Evolutionary conservation across 2,888 invertebrate genomes (phyloP).

Genomic region (Pasiphila rectangulata): DNA sequence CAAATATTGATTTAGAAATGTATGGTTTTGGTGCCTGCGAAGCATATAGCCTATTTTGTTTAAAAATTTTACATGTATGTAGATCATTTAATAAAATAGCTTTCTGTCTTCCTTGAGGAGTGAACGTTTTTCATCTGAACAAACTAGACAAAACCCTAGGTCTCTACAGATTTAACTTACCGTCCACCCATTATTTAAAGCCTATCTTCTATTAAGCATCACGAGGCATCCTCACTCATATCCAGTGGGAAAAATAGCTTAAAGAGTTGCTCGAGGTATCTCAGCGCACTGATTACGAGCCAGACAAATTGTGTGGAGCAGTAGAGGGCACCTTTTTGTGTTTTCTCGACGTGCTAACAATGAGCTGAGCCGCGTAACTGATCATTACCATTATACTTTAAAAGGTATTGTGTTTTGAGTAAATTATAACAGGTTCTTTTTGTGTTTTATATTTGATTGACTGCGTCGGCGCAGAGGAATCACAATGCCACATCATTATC

Average conservation of each 20-base stretch:
- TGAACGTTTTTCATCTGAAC: too few species aligned
- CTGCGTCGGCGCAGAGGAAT: conserved; percentile 44
- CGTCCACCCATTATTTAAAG: too few species aligned
- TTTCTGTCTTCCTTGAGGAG: too few species aligned
- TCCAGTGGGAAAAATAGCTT: conserved; percentile 33
- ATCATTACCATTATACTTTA: conserved; percentile 78
- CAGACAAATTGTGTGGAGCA: conserved; percentile 67
- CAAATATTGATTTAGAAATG: too few species aligned
- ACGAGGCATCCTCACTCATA: too few species aligned
- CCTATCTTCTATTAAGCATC: too few species aligned
- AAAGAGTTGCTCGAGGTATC: conserved; percentile 53
- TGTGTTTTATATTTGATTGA: conserved; percentile 69
- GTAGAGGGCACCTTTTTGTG: conserved; percentile 66
- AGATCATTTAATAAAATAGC: too few species aligned
- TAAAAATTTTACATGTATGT: too few species aligned
- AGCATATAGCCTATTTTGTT: too few species aligned
- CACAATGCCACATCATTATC: conserved; percentile 72
- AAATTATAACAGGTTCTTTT: conserved; percentile 77
- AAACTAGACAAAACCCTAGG: too few species aligned
- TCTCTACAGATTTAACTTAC: too few species aligned
- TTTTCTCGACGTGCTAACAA: conserved; percentile 76
- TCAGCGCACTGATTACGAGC: conserved; percentile 65
- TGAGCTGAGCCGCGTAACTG: conserved; percentile 70
- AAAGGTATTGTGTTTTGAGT: conserved; percentile 81
- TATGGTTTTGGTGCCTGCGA: too few species aligned